Percentiles rank a stretch among this genome's conserved stretches.
These are phyloP conservation scores for Prietella phreatophila DNA, from an alignment of 2,113 vertebrate species.

Conservation along the genomic window DNA sequence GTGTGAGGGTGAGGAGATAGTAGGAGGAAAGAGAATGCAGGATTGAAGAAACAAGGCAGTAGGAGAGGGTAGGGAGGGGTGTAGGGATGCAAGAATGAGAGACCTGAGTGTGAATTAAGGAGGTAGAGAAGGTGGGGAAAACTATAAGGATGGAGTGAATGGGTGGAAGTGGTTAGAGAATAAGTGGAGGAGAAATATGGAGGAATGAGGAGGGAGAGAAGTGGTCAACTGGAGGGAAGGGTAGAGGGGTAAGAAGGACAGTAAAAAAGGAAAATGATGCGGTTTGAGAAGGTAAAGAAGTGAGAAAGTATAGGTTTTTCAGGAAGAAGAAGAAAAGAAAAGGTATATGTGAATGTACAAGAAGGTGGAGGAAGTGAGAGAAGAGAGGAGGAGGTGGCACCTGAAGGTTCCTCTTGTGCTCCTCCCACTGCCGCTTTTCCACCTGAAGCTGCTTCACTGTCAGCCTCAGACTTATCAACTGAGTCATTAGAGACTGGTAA, in stretches of 20 bases:
- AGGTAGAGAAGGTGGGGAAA: too few relatives aligned
- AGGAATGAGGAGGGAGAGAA: too few relatives aligned
- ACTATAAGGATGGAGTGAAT: too few relatives aligned
- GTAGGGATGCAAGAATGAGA: too few relatives aligned
- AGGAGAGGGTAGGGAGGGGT: too few relatives aligned
- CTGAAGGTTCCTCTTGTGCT: constrained; percentile 39
- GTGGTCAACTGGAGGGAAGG: background rate
- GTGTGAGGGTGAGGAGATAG: too few relatives aligned
- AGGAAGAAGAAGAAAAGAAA: background rate
- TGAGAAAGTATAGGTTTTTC: background rate
- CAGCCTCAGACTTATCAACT: constrained; percentile 51
- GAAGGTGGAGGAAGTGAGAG: background rate
- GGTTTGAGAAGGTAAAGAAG: background rate
- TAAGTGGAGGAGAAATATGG: background rate
- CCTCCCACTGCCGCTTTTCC: constrained; percentile 47
- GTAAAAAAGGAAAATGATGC: background rate
- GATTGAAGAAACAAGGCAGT: too few relatives aligned
- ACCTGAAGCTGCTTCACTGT: constrained; percentile 50
- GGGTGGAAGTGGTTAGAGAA: too few relatives aligned
- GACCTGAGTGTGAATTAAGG: too few relatives aligned
- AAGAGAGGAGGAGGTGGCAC: constrained; percentile 38
- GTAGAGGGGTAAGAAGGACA: too few relatives aligned
- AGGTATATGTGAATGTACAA: background rate
- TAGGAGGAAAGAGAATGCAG: too few relatives aligned
- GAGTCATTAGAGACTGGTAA: constrained; percentile 46